These are phyloP conservation scores for Geophilus truncorum DNA, from an alignment of 2,888 invertebrate species.

Conservation along the genomic window DNA sequence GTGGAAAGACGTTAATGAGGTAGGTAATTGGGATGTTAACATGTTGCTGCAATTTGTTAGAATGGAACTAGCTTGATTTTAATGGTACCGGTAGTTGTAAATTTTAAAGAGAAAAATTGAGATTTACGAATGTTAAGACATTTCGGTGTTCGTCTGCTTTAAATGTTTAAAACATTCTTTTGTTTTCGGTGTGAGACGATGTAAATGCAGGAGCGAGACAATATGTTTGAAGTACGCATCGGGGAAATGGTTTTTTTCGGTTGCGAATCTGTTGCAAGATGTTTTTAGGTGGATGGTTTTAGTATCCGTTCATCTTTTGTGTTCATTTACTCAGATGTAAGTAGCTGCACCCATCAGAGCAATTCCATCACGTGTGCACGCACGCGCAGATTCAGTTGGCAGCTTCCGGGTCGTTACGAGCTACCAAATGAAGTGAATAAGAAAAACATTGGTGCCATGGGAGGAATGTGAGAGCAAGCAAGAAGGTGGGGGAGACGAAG, in stretches of 20 bases:
- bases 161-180: no score
- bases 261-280: neutral
- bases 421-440: neutral
- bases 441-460: neutral
- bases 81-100: no score
- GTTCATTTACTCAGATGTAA: neutral
- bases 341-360: neutral
- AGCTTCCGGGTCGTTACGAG: neutral
- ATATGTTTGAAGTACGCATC: neutral
- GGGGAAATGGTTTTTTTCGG: neutral
- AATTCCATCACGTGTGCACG: neutral
- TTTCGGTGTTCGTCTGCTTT: no score
- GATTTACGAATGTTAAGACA: no score
- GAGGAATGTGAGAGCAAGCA: neutral
- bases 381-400: neutral
- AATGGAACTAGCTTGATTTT: no score
- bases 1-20: neutral
- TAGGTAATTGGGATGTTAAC: neutral
- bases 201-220: neutral
- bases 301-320: neutral
- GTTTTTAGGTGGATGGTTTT: neutral
- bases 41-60: neutral
- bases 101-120: no score
- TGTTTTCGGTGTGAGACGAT: no score
- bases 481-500: neutral